Base-by-base conservation (phyloP, 2,888 invertebrate genomes). In the Amphipoea lucens region DNA sequence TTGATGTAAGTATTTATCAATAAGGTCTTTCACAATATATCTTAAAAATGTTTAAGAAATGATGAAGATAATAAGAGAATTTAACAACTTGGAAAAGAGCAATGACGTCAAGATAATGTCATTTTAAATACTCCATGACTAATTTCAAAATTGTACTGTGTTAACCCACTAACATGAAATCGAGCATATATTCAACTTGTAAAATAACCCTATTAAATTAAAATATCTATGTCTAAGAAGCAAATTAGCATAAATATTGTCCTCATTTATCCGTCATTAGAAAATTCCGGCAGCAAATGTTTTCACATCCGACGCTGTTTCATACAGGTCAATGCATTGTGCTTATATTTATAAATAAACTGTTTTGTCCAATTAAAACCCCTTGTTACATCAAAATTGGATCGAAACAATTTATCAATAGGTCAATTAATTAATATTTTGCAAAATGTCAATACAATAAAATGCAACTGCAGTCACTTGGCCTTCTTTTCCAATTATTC, bases 241-340 rank as follows among this genome's bases (percentile, higher is more conserved):
- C 66, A 81, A 87, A 89, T 89, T 90, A 86, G 85, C 85, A 84
- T 81, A 83, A 83, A 89, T 86, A 85, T 84, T 90, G 87, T 85
- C 87, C 91, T 89, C 87, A 88, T 93, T 90, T 90, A 88, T 86
- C 87, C 92, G 89, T 93, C 91, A 94, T 95, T 94, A 92, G 91
- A 87, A 83, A 92, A 93, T 92, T 94, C 94, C 95, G 94, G 94
- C 91, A 90, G 90, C 90, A 90, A 94, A 94, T 93, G 91, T 91
- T 94, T 93, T 93, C 88, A 91, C 92, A 92, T 92, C 83, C 74
- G 85, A 89, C 91, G 89, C 88, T 81, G 84, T 89, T 88, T 86
- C 89, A 83, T 89, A 73, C 92, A 92, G 96, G 95, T 96, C 95
- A 95, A 93, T 90, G 95, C 85, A 94, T 95, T 94, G 92, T 90